Percentiles rank a stretch among this genome's conserved stretches.
Conservation (phyloP, 1,140 invertebrate species). For the Lordiphosa stackelbergi region DNA sequence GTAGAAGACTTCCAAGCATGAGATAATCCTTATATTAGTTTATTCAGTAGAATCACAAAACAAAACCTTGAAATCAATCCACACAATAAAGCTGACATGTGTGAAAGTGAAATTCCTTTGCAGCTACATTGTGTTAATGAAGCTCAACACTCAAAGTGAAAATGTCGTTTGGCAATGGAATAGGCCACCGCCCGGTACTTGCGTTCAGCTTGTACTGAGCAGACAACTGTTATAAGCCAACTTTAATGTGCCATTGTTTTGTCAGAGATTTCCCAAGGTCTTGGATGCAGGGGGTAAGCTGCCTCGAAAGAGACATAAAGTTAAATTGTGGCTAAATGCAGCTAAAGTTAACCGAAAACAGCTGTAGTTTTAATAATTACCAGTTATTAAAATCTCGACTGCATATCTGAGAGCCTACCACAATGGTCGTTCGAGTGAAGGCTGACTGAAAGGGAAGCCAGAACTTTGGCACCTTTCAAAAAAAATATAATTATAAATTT, state of each 20-base stretch:
- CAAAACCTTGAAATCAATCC: conserved; percentile 19
- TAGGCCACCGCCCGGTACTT: neutral
- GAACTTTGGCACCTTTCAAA: conserved; percentile 54
- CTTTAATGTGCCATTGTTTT: conserved; percentile 59
- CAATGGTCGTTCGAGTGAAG: conserved; percentile 28
- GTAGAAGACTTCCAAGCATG: no score
- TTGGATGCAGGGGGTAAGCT: conserved; percentile 22
- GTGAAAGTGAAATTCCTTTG: conserved; percentile 55
- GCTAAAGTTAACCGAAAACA: conserved; percentile 40
- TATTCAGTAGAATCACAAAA: no score
- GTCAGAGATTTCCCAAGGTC: conserved; percentile 56
- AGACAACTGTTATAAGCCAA: conserved; percentile 52
- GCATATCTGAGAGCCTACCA: conserved; percentile 31
- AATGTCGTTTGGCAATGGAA: conserved; percentile 42
- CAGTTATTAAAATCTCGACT: conserved; percentile 53
- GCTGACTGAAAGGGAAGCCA: conserved; percentile 40
- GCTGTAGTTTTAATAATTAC: conserved; percentile 56
- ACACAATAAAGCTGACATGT: conserved; percentile 40
- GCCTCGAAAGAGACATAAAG: conserved; percentile 38
- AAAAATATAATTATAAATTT: conserved; percentile 56
- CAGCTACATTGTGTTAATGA: conserved; percentile 36
- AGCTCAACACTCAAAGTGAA: conserved; percentile 45
- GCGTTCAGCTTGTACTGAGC: conserved; percentile 34
- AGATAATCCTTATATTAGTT: no score
- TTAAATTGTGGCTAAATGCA: conserved; percentile 65